Conservation (phyloP, 2,888 invertebrate genomes). For the Miltochrista miniata region DNA sequence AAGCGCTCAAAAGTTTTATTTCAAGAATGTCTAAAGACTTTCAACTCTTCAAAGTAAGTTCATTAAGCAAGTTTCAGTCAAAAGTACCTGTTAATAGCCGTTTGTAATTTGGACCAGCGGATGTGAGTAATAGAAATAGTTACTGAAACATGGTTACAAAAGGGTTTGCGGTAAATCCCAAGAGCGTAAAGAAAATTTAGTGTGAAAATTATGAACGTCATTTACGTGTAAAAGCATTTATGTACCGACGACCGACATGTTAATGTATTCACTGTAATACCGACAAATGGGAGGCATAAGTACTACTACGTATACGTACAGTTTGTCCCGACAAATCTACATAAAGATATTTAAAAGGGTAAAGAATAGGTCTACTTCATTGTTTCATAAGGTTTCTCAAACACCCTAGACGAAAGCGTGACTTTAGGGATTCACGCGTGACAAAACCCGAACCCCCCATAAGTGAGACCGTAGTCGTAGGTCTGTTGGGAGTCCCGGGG, state of each 20-base stretch:
- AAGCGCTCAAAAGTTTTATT: constrained; percentile 14
- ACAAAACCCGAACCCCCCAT: no score
- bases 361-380: no score
- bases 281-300: neutral
- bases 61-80: constrained; percentile 41
- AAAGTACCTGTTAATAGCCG: constrained; percentile 44
- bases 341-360: no score
- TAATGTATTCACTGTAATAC: neutral
- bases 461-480: no score
- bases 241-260: neutral
- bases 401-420: no score
- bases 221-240: neutral
- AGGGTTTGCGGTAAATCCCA: neutral
- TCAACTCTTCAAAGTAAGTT: constrained; percentile 37
- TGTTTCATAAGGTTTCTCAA: no score
- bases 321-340: no score
- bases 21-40: constrained; percentile 4
- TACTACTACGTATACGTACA: no score
- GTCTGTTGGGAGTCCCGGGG: no score
- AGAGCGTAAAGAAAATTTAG: neutral
- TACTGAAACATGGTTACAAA: constrained; percentile 3
- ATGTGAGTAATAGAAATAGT: constrained; percentile 19
- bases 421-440: no score
- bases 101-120: constrained; percentile 24
- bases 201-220: neutral